phyloP scores from a whole-genome alignment of 2,797 vertebrate species.

The Ciconia nigra region DNA sequence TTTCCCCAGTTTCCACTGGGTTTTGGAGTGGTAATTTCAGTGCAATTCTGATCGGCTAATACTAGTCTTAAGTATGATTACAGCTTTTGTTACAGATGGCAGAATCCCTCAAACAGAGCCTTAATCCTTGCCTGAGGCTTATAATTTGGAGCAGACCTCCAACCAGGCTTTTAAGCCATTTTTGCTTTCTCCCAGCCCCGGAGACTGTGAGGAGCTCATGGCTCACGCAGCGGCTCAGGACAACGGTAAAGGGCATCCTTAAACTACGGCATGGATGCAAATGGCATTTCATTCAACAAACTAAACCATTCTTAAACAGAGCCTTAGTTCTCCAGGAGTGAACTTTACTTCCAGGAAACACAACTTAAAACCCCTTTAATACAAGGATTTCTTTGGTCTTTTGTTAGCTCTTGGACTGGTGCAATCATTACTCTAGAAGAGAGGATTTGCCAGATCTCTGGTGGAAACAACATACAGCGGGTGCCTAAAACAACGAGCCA shows the following conservation, averaged over 20 bases:
- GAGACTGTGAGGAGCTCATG: too few species aligned
- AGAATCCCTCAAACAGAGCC: neutral
- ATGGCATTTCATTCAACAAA: neutral
- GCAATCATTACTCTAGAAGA: neutral
- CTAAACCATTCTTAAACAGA: neutral
- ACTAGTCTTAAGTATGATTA: neutral
- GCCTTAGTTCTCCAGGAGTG: neutral
- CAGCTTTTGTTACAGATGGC: neutral
- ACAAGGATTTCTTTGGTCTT: neutral
- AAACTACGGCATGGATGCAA: neutral
- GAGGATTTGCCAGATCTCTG: neutral
- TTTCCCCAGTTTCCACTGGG: neutral
- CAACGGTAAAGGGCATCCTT: fast-evolving
- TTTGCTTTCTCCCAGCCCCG: neutral
- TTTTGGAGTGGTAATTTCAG: neutral
- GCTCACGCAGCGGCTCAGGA: neutral
- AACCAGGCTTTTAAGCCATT: neutral
- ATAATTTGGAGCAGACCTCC: neutral
- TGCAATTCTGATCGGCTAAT: neutral
- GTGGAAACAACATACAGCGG: neutral
- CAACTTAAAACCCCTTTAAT: neutral
- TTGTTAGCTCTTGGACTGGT: neutral
- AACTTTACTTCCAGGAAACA: neutral
- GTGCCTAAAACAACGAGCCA: neutral
- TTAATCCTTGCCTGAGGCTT: neutral